Percentiles rank a stretch among this genome's conserved stretches.
phyloP scores from a whole-genome alignment of 64 coral and sea anemone species.

The Hydrozoanthus tunicans region DNA sequence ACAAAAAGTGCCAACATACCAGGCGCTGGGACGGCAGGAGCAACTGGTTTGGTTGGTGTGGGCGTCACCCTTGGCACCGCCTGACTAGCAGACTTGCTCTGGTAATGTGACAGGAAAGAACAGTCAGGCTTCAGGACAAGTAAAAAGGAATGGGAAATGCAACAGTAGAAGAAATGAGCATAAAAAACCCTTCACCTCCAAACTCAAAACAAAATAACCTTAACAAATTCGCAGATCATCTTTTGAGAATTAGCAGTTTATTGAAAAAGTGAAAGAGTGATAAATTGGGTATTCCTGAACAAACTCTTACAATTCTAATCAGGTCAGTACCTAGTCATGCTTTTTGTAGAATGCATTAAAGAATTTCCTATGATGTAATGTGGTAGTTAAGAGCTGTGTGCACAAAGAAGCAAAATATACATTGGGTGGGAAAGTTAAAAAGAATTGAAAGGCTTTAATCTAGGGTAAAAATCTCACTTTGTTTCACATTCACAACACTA shows the following conservation, averaged over 20 bases:
- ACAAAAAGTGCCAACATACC: conserved; percentile 60
- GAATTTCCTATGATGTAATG: too few relatives aligned
- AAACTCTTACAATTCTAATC: too few relatives aligned
- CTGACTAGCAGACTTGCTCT: conserved; percentile 60
- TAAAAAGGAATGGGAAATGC: conserved; percentile 7
- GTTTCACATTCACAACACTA: conserved; percentile 7
- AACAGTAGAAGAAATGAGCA: background rate
- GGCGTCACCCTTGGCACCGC: conserved; percentile 39
- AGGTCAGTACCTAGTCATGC: too few relatives aligned
- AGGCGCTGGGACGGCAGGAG: conserved; percentile 18
- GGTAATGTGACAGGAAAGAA: conserved; percentile 65
- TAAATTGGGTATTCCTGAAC: too few relatives aligned
- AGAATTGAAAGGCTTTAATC: background rate
- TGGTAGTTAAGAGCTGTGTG: background rate
- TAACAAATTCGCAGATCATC: background rate
- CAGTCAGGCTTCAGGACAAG: conserved; percentile 33
- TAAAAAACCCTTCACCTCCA: background rate
- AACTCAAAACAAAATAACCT: background rate
- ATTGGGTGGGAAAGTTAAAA: background rate
- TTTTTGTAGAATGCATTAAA: too few relatives aligned
- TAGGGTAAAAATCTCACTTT: background rate
- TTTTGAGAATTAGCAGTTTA: too few relatives aligned
- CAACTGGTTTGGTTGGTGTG: conserved; percentile 59
- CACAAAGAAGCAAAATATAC: background rate
- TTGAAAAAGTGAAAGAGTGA: too few relatives aligned